Conservation (phyloP, 2,888 invertebrate species). For the Chymomyza procnemis region DNA sequence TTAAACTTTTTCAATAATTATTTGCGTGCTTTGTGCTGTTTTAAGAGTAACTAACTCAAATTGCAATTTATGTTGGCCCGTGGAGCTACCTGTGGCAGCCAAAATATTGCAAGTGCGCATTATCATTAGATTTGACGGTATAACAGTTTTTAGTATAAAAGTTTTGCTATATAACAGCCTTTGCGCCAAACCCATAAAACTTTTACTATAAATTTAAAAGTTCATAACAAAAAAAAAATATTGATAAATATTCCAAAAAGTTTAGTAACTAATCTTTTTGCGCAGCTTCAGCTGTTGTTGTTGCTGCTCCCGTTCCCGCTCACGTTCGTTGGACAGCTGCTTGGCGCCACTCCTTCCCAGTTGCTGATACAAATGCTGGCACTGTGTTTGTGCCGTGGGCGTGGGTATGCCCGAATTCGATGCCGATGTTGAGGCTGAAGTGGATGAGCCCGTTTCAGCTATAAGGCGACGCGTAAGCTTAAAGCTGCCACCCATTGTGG, state of each 20-base stretch:
- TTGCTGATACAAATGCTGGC: constrained; percentile 9
- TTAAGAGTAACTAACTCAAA: background rate
- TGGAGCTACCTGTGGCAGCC: too few relatives aligned
- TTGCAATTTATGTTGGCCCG: background rate
- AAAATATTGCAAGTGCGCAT: background rate
- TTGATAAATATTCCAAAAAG: background rate
- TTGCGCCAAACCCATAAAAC: background rate
- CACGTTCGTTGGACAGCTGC: constrained; percentile 16
- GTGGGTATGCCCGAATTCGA: constrained; percentile 73
- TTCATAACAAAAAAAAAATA: background rate
- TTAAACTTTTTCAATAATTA: background rate
- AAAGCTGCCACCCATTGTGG: constrained; percentile 46
- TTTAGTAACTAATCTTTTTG: constrained; percentile 75
- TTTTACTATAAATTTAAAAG: background rate
- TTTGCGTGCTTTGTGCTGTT: background rate
- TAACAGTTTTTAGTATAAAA: background rate
- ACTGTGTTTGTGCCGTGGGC: constrained; percentile 62
- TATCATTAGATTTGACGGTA: background rate
- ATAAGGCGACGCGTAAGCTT: constrained; percentile 56
- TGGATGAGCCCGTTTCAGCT: constrained; percentile 56
- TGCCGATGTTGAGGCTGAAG: constrained; percentile 62
- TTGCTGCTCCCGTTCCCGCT: constrained; percentile 61
- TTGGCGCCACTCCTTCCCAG: background rate
- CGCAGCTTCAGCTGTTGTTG: constrained; percentile 74
- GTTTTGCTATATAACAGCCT: background rate